These are phyloP conservation scores for Coenobita brevimanus DNA, from an alignment of 1,140 invertebrate species.

Conservation along the genomic window DNA sequence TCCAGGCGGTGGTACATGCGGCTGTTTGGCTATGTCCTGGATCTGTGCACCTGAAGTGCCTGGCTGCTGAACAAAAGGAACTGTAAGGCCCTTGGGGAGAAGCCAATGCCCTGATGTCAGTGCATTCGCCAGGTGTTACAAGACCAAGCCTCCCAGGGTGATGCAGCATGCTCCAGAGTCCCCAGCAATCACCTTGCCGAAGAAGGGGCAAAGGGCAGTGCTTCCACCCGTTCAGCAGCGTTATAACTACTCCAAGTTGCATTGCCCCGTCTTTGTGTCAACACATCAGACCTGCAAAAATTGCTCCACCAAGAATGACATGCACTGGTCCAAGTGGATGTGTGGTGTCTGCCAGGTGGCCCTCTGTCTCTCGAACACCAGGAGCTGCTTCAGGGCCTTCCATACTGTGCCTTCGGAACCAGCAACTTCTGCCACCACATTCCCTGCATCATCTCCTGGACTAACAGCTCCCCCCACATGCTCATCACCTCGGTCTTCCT, in stretches of 20 bases:
- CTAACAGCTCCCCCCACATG: neutral
- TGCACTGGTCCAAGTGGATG: conserved; percentile 2
- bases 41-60: conserved; percentile 15
- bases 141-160: neutral
- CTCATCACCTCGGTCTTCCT: no score
- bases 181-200: neutral
- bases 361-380: neutral
- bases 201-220: neutral
- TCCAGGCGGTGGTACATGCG: conserved; percentile 2
- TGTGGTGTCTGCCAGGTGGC: neutral
- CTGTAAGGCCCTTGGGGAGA: conserved; percentile 18
- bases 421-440: neutral
- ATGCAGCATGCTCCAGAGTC: neutral
- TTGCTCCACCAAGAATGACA: conserved; percentile 5
- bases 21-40: conserved; percentile 31
- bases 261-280: neutral
- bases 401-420: neutral
- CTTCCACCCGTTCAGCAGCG: neutral
- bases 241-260: neutral
- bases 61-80: conserved; percentile 37
- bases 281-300: neutral
- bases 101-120: neutral
- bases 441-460: neutral
- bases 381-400: neutral
- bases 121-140: no score